phyloP scores from a whole-genome alignment of 2,888 invertebrate genomes.

The Maniola hyperantus region DNA sequence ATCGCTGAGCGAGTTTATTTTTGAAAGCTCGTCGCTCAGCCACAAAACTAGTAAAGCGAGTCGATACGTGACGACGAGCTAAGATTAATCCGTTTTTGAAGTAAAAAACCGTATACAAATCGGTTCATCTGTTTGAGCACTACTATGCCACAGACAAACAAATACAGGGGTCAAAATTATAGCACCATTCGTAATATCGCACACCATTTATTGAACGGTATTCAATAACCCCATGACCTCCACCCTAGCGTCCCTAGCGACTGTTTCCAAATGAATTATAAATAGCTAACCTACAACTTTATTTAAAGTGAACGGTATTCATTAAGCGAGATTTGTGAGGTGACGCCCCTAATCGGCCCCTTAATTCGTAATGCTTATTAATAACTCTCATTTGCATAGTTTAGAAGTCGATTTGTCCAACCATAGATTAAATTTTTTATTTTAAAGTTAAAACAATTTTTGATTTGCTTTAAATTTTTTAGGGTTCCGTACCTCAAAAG shows the following conservation, averaged over 20 bases:
- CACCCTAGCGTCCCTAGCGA: constrained; percentile 41
- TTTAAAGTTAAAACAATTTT: neutral
- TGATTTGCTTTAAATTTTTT: too few species aligned
- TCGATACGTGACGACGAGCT: too few species aligned
- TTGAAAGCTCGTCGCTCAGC: too few species aligned
- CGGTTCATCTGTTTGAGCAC: neutral
- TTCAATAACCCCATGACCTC: constrained; percentile 38
- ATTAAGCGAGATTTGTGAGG: constrained; percentile 62
- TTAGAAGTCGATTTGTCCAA: constrained; percentile 24
- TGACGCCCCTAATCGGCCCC: constrained; percentile 45
- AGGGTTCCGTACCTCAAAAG: too few species aligned
- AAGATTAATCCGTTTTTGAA: neutral
- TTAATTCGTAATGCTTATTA: constrained; percentile 33
- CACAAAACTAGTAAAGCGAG: too few species aligned
- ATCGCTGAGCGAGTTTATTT: too few species aligned
- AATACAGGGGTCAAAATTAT: neutral
- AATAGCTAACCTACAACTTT: constrained; percentile 56
- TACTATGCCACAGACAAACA: neutral
- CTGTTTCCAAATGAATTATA: constrained; percentile 56
- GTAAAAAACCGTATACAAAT: neutral
- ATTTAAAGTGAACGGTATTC: constrained; percentile 62
- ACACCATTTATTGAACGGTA: constrained; percentile 26
- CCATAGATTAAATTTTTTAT: constrained; percentile 9
- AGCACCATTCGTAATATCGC: neutral
- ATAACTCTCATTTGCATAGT: constrained; percentile 35